Evolutionary conservation across 2,113 vertebrate genomes (phyloP).

Genomic region (Gnathonemus echidnorhynchus): DNA sequence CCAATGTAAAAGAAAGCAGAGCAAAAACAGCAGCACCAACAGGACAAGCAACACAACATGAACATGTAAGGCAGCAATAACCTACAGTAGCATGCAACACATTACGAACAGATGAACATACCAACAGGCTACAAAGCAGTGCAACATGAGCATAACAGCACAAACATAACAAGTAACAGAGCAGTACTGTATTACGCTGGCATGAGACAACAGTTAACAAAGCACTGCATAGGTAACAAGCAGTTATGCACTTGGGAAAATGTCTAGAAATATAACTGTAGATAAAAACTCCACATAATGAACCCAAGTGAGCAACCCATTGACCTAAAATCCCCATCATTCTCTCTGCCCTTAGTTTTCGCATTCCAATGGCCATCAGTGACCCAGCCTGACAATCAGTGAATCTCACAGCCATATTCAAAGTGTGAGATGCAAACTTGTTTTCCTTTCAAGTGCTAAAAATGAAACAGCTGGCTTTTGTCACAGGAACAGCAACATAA

Average conservation of each 20-base stretch:
- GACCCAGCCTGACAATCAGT: not conserved
- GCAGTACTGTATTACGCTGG: not conserved
- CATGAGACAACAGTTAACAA: not conserved
- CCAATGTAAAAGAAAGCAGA: not conserved
- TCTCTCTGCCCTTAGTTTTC: not conserved
- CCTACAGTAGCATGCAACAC: not conserved
- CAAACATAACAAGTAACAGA: not conserved
- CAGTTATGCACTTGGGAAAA: not conserved
- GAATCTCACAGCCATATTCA: not conserved
- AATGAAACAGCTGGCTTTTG: not conserved
- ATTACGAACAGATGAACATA: not conserved
- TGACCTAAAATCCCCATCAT: not conserved
- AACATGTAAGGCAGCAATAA: not conserved
- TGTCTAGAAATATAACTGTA: not conserved
- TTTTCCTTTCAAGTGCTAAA: not conserved
- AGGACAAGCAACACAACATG: too few relatives aligned
- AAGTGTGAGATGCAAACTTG: not conserved
- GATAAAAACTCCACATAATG: not conserved
- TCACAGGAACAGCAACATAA: not conserved
- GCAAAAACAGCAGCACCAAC: too few relatives aligned
- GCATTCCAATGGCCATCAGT: not conserved
- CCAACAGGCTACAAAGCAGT: not conserved
- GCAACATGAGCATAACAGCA: not conserved
- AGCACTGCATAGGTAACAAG: not conserved
- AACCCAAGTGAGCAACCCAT: not conserved